Evolutionary conservation across 2,888 invertebrate genomes (phyloP), one percentile per base, ranked within the genome.

Genomic region (Busseola fusca): DNA sequence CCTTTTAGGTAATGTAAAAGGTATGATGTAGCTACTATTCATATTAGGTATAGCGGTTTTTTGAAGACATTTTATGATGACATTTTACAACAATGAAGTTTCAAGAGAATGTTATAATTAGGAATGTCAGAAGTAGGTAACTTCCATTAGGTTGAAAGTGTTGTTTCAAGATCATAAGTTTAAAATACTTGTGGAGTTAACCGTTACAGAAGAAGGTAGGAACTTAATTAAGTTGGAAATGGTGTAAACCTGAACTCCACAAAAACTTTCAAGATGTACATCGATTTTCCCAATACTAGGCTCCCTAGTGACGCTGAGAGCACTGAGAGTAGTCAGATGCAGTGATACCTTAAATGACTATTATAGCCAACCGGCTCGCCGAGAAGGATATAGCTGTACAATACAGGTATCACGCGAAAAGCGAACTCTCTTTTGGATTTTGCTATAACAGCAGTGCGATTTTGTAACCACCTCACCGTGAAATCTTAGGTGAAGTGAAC

Each of bases 331-430:
- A n/a, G 50, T 37, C 40, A 34, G 27, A 42, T 58, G 56, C 48
- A 34, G 58, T 69, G 63, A 68, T 70, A 77, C 77, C 72, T 71
- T 80, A 66, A 62, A 59, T 52, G 76, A 67, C 56, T 66, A 25
- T 60, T 56, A 56, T 50, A 42, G 52, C 54, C 18, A 48, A 83
- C 77, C 74, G 74, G 72, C 72, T 74, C 57, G 30, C 50, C 30
- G 30, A 74, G 64, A 67, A 18, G 57, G 16, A 42, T 40, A 50
- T 82, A 70, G 63, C 73, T 69, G 69, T 76, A 54, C 54, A 18
- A 6, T 25, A 40, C 64, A 62, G 56, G 54, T n/a, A 50, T 30
- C 42, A 54, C 16, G 57, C 62, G 40, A 69, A 78, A 66, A 65
- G 60, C 1, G 1, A 57, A 54, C n/a, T 64, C 40, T n/a, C 40